A percentile compares a stretch with the other conserved stretches of the same genome.
Conservation (phyloP, 2,113 vertebrate genomes). For the Dicaeum eximium region DNA sequence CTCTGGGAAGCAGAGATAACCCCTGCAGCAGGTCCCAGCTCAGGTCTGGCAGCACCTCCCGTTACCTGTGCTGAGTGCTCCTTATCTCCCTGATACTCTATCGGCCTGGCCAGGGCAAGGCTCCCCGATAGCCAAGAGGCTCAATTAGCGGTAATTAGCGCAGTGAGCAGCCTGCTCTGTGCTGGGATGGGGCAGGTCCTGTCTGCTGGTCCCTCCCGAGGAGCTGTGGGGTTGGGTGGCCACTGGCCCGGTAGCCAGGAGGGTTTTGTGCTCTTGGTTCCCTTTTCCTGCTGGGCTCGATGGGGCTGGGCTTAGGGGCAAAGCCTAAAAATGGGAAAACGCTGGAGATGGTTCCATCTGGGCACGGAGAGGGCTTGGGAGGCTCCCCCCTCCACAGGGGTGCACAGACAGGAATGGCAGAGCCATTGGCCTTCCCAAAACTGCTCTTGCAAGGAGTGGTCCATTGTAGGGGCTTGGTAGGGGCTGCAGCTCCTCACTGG, state of each 20-base stretch:
- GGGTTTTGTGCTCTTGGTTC: background rate
- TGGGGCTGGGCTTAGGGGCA: background rate
- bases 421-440: background rate
- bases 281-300: rapidly evolving
- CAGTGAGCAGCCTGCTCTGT: rapidly evolving
- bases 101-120: background rate
- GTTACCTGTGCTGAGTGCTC: slow-evolving; percentile 31
- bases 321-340: background rate
- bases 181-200: background rate
- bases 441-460: rapidly evolving
- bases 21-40: background rate
- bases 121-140: background rate
- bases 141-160: slow-evolving; percentile 35
- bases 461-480: background rate
- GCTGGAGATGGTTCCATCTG: background rate
- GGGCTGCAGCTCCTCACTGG: background rate
- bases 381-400: rapidly evolving
- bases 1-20: background rate
- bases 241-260: background rate
- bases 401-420: background rate
- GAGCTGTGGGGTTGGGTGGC: background rate
- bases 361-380: rapidly evolving
- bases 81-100: slow-evolving; percentile 51
- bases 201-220: background rate
- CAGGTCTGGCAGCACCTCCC: background rate